Conservation (phyloP, 2,888 invertebrate species). For the Podotricha telesiphe region DNA sequence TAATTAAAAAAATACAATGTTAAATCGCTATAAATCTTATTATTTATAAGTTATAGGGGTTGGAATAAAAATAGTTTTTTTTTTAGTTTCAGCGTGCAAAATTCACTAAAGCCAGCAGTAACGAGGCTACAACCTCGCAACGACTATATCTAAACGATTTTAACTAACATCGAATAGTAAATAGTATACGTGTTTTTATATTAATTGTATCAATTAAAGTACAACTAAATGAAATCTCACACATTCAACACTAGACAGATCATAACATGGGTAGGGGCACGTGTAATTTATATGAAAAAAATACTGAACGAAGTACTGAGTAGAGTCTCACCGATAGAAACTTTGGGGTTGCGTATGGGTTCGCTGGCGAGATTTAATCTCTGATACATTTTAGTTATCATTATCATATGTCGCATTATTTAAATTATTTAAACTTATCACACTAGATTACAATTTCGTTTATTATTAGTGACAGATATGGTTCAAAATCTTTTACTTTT, state of each 20-base stretch:
- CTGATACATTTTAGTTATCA: slow-evolving; percentile 16
- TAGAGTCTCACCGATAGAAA: slow-evolving; percentile 19
- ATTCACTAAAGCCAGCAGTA: slow-evolving; percentile 76
- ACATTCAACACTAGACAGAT: slow-evolving; percentile 41
- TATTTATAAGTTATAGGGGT: slow-evolving; percentile 64
- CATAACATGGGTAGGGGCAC: slow-evolving; percentile 33
- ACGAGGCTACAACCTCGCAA: slow-evolving; percentile 64
- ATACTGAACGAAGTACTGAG: slow-evolving; percentile 40
- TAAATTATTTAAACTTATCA: slow-evolving; percentile 26
- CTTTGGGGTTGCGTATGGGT: slow-evolving; percentile 1
- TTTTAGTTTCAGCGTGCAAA: slow-evolving; percentile 75
- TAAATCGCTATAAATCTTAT: slow-evolving; percentile 79
- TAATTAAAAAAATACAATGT: slow-evolving; percentile 79
- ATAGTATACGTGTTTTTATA: slow-evolving; percentile 60
- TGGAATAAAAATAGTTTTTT: slow-evolving; percentile 78
- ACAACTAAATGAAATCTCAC: slow-evolving; percentile 58
- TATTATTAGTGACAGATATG: slow-evolving; percentile 24
- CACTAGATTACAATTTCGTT: slow-evolving; percentile 27
- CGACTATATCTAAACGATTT: slow-evolving; percentile 59
- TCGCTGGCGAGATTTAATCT: slow-evolving; percentile 28
- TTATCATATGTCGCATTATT: slow-evolving; percentile 16
- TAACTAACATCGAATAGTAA: slow-evolving; percentile 57
- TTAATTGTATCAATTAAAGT: slow-evolving; percentile 48
- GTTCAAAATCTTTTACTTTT: slow-evolving; percentile 6
- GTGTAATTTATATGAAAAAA: slow-evolving; percentile 25